These are phyloP conservation scores for Hoplodrina ambigua DNA, from an alignment of 2,888 invertebrate genomes.

Conservation along the genomic window DNA sequence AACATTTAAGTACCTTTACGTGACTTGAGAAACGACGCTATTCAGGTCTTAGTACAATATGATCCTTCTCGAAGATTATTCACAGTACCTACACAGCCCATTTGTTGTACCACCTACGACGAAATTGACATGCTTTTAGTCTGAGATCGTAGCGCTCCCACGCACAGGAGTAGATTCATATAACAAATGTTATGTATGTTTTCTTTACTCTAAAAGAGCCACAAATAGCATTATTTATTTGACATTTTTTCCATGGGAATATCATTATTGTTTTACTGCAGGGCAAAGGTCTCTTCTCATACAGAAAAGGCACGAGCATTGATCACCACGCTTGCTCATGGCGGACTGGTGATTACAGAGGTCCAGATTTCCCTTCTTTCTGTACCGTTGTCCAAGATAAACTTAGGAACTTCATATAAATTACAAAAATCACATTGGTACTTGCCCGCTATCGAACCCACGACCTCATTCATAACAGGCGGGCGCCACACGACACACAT, in stretches of 20 bases:
- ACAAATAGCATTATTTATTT: background rate
- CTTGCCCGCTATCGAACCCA: too few species aligned
- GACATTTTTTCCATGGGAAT: background rate
- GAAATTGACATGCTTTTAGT: slow-evolving; percentile 5
- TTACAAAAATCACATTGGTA: too few species aligned
- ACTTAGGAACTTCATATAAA: too few species aligned
- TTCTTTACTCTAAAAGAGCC: background rate
- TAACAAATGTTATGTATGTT: slow-evolving; percentile 22
- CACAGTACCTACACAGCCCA: background rate
- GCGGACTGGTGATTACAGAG: too few species aligned
- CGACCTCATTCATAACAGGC: too few species aligned
- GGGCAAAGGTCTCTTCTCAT: too few species aligned
- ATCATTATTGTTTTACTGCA: too few species aligned
- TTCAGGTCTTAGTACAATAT: background rate
- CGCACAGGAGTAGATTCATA: background rate
- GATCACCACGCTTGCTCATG: too few species aligned
- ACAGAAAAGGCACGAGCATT: too few species aligned
- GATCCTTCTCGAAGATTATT: slow-evolving; percentile 1
- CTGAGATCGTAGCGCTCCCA: slow-evolving; percentile 17
- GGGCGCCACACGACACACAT: too few species aligned
- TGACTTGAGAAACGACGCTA: background rate
- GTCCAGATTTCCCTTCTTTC: too few species aligned
- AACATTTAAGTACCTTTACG: slow-evolving; percentile 32
- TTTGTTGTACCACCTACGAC: slow-evolving; percentile 28
- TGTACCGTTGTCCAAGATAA: too few species aligned